These are phyloP conservation scores for Pontoporia blainvillei DNA, from an alignment of 2,113 vertebrate genomes.

Conservation along the genomic window DNA sequence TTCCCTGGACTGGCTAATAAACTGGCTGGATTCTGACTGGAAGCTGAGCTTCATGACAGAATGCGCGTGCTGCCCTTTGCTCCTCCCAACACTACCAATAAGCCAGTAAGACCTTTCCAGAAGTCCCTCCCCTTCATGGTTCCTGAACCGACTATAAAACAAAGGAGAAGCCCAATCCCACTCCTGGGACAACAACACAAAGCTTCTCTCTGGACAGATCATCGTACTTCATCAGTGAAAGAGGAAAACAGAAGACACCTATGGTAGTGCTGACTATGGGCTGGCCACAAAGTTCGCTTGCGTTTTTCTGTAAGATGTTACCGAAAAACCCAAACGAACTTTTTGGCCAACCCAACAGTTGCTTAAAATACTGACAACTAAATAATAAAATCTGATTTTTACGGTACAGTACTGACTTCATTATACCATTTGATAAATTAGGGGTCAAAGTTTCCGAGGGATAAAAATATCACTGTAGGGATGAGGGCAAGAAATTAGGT, in stretches of 20 bases:
- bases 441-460: not conserved
- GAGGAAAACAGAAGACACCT: not conserved
- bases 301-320: no score
- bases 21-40: not conserved
- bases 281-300: no score
- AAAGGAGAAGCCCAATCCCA: not conserved
- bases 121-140: not conserved
- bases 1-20: not conserved
- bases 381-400: not conserved
- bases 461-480: not conserved
- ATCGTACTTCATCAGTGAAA: not conserved
- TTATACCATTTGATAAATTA: not conserved
- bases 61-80: not conserved
- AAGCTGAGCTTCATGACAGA: not conserved
- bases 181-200: not conserved
- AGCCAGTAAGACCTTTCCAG: not conserved
- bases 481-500: not conserved
- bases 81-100: not conserved
- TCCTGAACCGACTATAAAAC: not conserved
- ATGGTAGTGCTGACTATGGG: not conserved
- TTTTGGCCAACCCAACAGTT: no score
- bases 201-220: not conserved
- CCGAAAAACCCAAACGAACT: no score
- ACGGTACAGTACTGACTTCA: not conserved
- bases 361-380: not conserved